Percentiles rank a stretch among this genome's conserved stretches.
These are phyloP conservation scores for Peucedramus taeniatus DNA, from an alignment of 2,113 vertebrate genomes.

Conservation along the genomic window DNA sequence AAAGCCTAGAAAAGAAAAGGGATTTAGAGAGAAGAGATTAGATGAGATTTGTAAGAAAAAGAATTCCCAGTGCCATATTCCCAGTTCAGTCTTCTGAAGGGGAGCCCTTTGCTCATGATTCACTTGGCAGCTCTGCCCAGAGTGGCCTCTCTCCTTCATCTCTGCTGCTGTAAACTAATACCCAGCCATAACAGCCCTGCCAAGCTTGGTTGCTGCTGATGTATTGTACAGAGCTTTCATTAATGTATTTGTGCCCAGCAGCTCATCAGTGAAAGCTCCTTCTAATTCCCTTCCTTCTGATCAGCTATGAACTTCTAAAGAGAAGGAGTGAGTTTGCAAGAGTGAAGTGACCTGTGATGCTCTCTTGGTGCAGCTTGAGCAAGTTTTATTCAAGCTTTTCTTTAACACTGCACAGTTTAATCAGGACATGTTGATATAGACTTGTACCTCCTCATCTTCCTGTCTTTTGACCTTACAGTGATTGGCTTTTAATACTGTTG, in stretches of 20 bases:
- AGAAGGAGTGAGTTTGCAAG: not conserved
- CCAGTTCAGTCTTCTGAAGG: not conserved
- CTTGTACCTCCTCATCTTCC: not conserved
- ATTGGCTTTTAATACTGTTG: not conserved
- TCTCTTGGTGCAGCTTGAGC: not conserved
- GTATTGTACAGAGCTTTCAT: not conserved
- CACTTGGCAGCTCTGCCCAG: not conserved
- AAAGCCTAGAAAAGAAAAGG: conserved; percentile 3
- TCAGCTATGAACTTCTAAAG: not conserved
- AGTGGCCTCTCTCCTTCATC: not conserved
- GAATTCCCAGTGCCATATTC: not conserved
- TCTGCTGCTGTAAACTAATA: not conserved
- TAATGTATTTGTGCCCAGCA: conserved; percentile 1
- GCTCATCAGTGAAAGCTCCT: conserved; percentile 6
- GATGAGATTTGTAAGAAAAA: conserved; percentile 6
- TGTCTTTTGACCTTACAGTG: not conserved
- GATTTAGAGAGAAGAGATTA: conserved; percentile 21
- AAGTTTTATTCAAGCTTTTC: not conserved
- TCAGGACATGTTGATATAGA: not conserved
- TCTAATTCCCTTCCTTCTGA: conserved; percentile 5
- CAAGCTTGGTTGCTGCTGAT: not conserved
- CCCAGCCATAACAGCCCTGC: not conserved
- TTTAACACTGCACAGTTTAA: not conserved
- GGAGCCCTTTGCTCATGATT: conserved; percentile 1
- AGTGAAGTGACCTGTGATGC: not conserved